A percentile compares a stretch with the other conserved stretches of the same genome.
phyloP scores from a whole-genome alignment of 2,888 invertebrate species.

The Brassicogethes aeneus region DNA sequence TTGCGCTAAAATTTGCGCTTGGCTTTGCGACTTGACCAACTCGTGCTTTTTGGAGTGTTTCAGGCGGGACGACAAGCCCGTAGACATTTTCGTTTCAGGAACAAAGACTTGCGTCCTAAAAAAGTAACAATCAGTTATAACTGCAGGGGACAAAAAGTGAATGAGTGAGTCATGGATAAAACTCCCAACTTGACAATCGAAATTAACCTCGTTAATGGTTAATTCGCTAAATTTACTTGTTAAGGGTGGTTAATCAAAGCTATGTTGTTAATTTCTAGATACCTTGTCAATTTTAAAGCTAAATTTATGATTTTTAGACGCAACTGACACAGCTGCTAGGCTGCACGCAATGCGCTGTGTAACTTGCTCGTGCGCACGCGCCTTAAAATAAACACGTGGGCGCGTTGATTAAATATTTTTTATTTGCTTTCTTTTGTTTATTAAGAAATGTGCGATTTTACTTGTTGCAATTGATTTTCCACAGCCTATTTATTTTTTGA shows the following conservation, averaged over 20 bases:
- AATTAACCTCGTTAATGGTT: too few relatives aligned
- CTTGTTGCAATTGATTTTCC: too few relatives aligned
- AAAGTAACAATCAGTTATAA: not conserved
- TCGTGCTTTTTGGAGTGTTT: constrained; percentile 39
- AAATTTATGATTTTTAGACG: constrained; percentile 1
- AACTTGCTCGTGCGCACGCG: not conserved
- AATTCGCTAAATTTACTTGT: too few relatives aligned
- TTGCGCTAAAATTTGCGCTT: constrained; percentile 38
- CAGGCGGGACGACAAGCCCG: constrained; percentile 38
- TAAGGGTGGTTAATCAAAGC: too few relatives aligned
- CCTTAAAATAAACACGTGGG: constrained; percentile 2
- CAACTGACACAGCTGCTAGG: constrained; percentile 1
- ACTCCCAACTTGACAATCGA: not conserved
- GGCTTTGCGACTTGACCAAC: constrained; percentile 37
- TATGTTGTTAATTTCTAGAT: too few relatives aligned
- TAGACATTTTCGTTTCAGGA: constrained; percentile 31
- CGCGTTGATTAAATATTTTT: not conserved
- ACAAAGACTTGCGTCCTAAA: not conserved
- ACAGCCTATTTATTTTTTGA: too few relatives aligned
- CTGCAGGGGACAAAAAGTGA: not conserved
- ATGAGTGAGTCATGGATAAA: constrained; percentile 1
- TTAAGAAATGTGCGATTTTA: too few relatives aligned
- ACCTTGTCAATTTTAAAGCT: not conserved
- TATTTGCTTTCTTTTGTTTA: not conserved
- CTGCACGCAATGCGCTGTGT: constrained; percentile 1